Percentiles rank a stretch among this genome's conserved stretches.
These are phyloP conservation scores for Bathynomus jamesi DNA, from an alignment of 1,140 invertebrate species.

Conservation along the genomic window DNA sequence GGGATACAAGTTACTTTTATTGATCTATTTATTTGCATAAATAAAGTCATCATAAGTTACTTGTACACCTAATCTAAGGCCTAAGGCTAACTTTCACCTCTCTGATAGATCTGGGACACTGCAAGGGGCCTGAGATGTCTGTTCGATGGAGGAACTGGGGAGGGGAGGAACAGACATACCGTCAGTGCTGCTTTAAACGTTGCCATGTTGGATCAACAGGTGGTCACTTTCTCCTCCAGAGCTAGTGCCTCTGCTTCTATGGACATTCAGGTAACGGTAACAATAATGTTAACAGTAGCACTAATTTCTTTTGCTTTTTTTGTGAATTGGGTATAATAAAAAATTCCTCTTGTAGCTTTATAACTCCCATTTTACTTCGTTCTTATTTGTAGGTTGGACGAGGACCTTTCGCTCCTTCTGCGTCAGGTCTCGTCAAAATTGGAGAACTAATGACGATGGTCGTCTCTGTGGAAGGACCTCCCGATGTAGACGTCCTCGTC, in stretches of 20 bases:
- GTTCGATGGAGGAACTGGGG: slow-evolving; percentile 71
- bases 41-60: too few relatives aligned
- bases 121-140: slow-evolving; percentile 66
- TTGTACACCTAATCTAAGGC: too few relatives aligned
- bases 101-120: slow-evolving; percentile 61
- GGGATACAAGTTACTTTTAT: too few relatives aligned
- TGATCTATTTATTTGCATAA: too few relatives aligned
- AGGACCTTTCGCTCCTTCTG: slow-evolving; percentile 65
- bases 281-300: not conserved
- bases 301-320: too few relatives aligned
- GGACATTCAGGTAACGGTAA: slow-evolving; percentile 58
- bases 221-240: slow-evolving; percentile 72
- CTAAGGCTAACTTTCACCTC: not conserved
- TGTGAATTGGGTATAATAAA: too few relatives aligned
- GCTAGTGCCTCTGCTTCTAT: slow-evolving; percentile 63
- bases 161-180: slow-evolving; percentile 47
- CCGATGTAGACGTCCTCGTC: slow-evolving; percentile 62
- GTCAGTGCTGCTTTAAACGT: slow-evolving; percentile 64
- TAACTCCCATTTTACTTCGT: not conserved
- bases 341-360: too few relatives aligned
- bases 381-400: slow-evolving; percentile 53
- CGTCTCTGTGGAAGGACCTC: slow-evolving; percentile 67
- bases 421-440: slow-evolving; percentile 69
- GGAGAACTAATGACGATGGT: slow-evolving; percentile 74
- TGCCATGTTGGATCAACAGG: slow-evolving; percentile 69